Percentiles rank a stretch among this genome's conserved stretches.
Conservation (phyloP, 2,113 vertebrate genomes). For the Rhinichthys klamathensis region DNA sequence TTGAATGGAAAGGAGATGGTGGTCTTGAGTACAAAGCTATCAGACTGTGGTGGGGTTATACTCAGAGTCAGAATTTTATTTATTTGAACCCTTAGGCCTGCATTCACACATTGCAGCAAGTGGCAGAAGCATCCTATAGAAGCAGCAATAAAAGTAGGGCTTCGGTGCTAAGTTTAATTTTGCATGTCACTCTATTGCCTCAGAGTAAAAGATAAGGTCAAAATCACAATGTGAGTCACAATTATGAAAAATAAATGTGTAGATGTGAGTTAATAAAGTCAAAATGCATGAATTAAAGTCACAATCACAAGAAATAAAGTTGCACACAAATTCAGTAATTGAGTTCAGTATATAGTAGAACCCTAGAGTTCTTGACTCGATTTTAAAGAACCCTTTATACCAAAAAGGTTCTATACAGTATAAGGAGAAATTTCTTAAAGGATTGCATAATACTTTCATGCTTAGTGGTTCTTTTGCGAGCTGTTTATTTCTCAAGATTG, state of each 20-base stretch:
- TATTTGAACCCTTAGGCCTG: not conserved
- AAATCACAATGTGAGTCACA: not conserved
- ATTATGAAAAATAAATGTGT: not conserved
- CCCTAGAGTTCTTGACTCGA: not conserved
- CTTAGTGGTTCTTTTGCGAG: not conserved
- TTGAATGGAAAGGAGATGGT: not conserved
- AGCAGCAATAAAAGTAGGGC: not conserved
- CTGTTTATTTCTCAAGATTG: too few relatives aligned
- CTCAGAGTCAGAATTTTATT: not conserved
- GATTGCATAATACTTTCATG: too few relatives aligned
- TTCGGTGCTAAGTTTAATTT: not conserved
- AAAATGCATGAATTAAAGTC: not conserved
- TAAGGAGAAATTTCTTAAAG: too few relatives aligned
- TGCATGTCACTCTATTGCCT: not conserved
- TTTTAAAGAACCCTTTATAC: too few relatives aligned
- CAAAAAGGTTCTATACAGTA: too few relatives aligned
- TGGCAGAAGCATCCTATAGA: not conserved
- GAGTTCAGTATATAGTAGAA: too few relatives aligned
- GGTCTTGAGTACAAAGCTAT: not conserved
- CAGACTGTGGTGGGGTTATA: not conserved
- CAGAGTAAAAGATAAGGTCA: not conserved
- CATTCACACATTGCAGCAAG: not conserved
- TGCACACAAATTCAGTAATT: too few relatives aligned
- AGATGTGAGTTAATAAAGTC: not conserved
- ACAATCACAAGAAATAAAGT: not conserved